Base-by-base conservation (phyloP, 2,888 invertebrate species). In the Lithophane ornitopus region DNA sequence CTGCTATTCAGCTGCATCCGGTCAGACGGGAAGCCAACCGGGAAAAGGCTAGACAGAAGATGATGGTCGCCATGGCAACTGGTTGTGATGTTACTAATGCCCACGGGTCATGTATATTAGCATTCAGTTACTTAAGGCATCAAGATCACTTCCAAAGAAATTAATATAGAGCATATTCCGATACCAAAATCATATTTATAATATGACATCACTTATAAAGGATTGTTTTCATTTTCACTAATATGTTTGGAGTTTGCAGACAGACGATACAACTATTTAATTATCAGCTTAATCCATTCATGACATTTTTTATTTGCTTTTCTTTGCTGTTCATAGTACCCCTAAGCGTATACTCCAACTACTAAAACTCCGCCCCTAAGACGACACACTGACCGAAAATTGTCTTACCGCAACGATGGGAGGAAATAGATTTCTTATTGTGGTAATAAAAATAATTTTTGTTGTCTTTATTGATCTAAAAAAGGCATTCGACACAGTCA, bases 241-340 rank as follows among this genome's bases (percentile, higher is more conserved):
- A 65, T 69, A 65, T 69, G 44, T 67, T 67, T 78, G 34, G 11
- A 44, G 59, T 62, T 81, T 44, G 52, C 49, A 49, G 58, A 56
- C 46, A 67, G 54, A 19, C 34, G 28, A 41, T 49, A 28, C 44
- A 67, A 63, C 22, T 41, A 59, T 19, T 46, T 69, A 68, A 69
- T 41, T 66, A 76, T 34, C n/a, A 67, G 44, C 28, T 49, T 9
- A 75, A 75, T 67, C 26, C 56, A 81, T 81, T 74, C 49, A 41
- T 54, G 8, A 28, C 16, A n/a, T n/a, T n/a, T n/a, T n/a, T n/a
- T n/a, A n/a, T n/a, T n/a, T n/a, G n/a, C n/a, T n/a, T n/a, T n/a
- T n/a, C n/a, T n/a, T n/a, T n/a, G n/a, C n/a, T n/a, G n/a, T n/a
- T n/a, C n/a, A n/a, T n/a, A n/a, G n/a, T n/a, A n/a, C n/a, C n/a